Evolutionary conservation across 2,888 invertebrate genomes (phyloP), one percentile per base, ranked within the genome.

Genomic region (Mamestra brassicae): DNA sequence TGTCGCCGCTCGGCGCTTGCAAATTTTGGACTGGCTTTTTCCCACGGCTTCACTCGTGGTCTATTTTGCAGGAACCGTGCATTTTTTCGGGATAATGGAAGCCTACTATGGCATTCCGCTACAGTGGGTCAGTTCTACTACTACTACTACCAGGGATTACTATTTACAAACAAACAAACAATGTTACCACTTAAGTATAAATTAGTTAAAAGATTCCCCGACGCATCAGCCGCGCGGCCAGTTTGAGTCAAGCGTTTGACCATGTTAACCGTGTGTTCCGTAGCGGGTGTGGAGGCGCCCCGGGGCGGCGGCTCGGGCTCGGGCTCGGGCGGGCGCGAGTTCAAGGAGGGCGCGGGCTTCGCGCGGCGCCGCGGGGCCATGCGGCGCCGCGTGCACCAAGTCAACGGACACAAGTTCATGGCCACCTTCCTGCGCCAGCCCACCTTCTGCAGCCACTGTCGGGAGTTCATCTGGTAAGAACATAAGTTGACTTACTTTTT

Each of bases 401-500:
- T 98, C 90, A 99, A 98, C 96, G 99, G 99, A 65, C 99, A 99
- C 97, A 99, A 99, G 97, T 99, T 99, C 97, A 99, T 99, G 99
- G 99, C 99, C 86, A 99, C 99, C 85, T 99, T 99, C 97, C 97
- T 99, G 90, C 97, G 99, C 70, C 99, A 99, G 96, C 99, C 99
- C 86, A 99, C 99, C 89, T 99, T 99, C 97, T 99, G 99, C 97
- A 99, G 99, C 92, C 99, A 99, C 97, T 99, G 99, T 97, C 98
- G 98, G 89, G 99, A 99, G 97, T 99, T 99, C 96, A 99, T 99
- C 94, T 99, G 99, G 99, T 83, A 47, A 52, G 17, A 15, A 52
- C 4, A 6, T 5, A 52, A 38, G 38, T 38, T 38, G 4, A 38
- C 38, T 38, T 38, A 38, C 4, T 38, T 2, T 38, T 38, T 38